These are phyloP conservation scores for Anhinga rufa DNA, from an alignment of 2,113 vertebrate genomes.

Conservation along the genomic window DNA sequence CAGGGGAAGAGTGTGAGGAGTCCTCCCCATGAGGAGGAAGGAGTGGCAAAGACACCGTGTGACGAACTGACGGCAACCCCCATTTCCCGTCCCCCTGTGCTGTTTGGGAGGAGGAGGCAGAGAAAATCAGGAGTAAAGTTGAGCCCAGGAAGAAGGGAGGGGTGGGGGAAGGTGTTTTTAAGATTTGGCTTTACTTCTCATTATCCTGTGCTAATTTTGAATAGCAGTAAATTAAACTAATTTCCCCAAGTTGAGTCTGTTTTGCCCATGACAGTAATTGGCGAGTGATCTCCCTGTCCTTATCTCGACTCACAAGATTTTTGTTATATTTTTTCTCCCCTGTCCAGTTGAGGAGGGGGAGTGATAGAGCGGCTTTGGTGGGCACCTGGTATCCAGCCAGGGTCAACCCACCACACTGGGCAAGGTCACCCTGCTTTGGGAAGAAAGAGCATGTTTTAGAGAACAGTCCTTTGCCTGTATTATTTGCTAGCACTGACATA, in stretches of 20 bases:
- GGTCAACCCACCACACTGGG: neutral
- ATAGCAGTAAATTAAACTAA: neutral
- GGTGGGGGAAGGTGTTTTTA: neutral
- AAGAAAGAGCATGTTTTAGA: neutral
- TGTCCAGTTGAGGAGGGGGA: neutral
- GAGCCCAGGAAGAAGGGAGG: neutral
- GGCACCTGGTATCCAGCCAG: neutral
- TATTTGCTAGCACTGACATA: neutral
- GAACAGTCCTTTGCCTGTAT: neutral
- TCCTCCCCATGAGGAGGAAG: neutral
- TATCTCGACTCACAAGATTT: too few relatives aligned
- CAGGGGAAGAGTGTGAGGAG: neutral
- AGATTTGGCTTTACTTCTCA: neutral
- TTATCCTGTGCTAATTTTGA: neutral
- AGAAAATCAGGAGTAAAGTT: neutral
- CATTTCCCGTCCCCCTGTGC: neutral
- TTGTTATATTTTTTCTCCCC: too few relatives aligned
- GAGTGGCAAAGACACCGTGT: neutral
- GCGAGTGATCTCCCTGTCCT: neutral
- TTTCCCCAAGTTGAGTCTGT: neutral
- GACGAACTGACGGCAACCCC: neutral
- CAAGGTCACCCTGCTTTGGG: neutral
- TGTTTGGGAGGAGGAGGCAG: too few relatives aligned
- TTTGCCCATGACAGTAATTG: neutral
- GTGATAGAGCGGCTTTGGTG: neutral